Evolutionary conservation across 2,113 vertebrate species (phyloP).

Genomic region (Podarcis cretensis): DNA sequence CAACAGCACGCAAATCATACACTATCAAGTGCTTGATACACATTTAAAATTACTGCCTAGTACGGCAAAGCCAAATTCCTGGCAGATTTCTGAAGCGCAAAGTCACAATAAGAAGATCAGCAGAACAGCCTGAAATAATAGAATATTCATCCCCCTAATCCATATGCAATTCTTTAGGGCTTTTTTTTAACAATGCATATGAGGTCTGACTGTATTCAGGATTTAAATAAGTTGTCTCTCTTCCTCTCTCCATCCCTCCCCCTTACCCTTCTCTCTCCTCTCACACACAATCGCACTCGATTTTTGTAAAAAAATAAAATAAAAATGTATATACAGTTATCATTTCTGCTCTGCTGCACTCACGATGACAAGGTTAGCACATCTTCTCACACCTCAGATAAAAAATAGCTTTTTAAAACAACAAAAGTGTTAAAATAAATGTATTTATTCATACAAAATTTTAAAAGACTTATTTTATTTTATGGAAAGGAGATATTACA

Average conservation of each 20-base stretch:
- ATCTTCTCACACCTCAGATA: conserved; percentile 74
- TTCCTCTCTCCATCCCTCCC: conserved; percentile 30
- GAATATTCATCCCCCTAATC: conserved; percentile 99
- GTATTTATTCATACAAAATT: conserved; percentile 66
- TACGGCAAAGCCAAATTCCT: conserved; percentile 84
- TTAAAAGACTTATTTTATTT: conserved; percentile 39
- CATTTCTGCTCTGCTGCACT: conserved; percentile 77
- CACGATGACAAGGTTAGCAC: conserved; percentile 78
- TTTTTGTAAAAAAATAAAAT: conserved; percentile 62
- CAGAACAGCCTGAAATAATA: conserved; percentile 97
- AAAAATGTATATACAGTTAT: conserved; percentile 76
- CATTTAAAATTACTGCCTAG: conserved; percentile 85
- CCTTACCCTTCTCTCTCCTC: background rate
- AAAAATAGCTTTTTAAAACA: conserved; percentile 77
- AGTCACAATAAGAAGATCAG: conserved; percentile 94
- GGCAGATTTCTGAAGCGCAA: conserved; percentile 87
- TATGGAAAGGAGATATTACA: conserved; percentile 33
- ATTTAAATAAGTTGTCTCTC: conserved; percentile 89
- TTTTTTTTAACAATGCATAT: conserved; percentile 89
- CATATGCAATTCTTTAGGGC: conserved; percentile 97
- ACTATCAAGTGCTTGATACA: conserved; percentile 91
- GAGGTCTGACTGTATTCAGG: conserved; percentile 83
- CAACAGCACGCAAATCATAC: conserved; percentile 89
- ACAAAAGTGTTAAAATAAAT: conserved; percentile 73
- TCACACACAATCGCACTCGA: conserved; percentile 37